Evolutionary conservation across 2,888 invertebrate genomes (phyloP), one percentile per base, ranked within the genome.

Genomic region (Ochlodes sylvanus): DNA sequence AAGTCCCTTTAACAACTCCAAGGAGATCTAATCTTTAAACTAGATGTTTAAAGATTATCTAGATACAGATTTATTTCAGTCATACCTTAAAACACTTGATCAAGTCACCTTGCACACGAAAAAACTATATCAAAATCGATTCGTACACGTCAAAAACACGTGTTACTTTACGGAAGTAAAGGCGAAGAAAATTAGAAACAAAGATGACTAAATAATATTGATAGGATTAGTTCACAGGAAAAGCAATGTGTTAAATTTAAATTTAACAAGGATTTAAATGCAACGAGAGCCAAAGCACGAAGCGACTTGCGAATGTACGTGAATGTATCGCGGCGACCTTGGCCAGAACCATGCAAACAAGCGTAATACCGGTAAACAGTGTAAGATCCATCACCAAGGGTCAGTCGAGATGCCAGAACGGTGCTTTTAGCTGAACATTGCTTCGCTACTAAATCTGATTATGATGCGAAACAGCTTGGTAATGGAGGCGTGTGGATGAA

Each of bases 271-370:
- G 34, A 54, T 54, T 60, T 34, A 61, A 47, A 60, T 55, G 34
- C 61, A 66, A 60, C 54, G 32, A 44, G 44, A 42, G 67, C 67
- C 61, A 67, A 61, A 61, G 67, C 67, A 67, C 60, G 67, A 42
- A 55, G 34, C 55, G 14, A 34, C 15, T 61, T 47, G 61, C 42
- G 27, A 57, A 42, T 17, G 58, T 27, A 66, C 58, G 58, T 66
- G 32, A 66, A 54, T 60, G 60, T 66, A 32, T 15, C 58, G 50
- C 27, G 47, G 57, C 42, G 66, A 60, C 66, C 66, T 66, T 66
- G 66, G 66, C 58, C 41, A 38, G 60, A 52, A 32, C 66, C 66
- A 60, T 66, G 57, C 38, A 50, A 38, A 57, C 55, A 63, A 47
- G 17, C 38, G 62, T 54, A 63, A 52, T 52, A 52, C 52, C 21